Conservation (phyloP, 2,888 invertebrate genomes). For the Rotaria macrura region DNA sequence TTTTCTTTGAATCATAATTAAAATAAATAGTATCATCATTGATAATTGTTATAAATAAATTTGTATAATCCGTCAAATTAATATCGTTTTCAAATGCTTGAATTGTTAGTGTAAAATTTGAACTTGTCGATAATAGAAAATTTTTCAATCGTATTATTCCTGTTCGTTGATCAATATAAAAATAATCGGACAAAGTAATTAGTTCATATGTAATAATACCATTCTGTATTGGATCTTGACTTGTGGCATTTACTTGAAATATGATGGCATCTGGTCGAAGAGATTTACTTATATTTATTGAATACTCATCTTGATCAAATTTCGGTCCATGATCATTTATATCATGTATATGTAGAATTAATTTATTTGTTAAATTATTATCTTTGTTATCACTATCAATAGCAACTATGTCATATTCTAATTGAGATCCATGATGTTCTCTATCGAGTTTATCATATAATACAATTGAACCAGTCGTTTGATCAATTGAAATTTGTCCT, state of each 20-base stretch:
- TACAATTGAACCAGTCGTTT: background rate
- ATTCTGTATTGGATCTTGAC: background rate
- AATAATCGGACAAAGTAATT: background rate
- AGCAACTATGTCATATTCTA: background rate
- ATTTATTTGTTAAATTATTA: background rate
- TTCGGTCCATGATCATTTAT: background rate
- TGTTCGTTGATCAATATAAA: background rate
- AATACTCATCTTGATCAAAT: background rate
- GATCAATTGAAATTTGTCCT: background rate
- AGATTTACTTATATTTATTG: background rate
- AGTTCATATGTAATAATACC: background rate
- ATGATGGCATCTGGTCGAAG: background rate
- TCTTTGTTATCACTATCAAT: background rate
- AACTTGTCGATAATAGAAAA: background rate
- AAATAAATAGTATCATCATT: background rate
- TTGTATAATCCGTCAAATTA: background rate
- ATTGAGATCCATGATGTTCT: background rate
- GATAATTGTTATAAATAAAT: background rate
- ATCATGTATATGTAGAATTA: background rate
- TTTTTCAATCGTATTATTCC: background rate
- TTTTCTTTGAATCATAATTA: background rate
- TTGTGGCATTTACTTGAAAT: background rate
- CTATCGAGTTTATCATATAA: background rate
- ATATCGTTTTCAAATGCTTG: background rate
- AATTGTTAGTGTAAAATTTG: background rate